Evolutionary conservation across 2,888 invertebrate genomes (phyloP), one percentile per base, ranked within the genome.

Genomic region (Chydorus sphaericus): DNA sequence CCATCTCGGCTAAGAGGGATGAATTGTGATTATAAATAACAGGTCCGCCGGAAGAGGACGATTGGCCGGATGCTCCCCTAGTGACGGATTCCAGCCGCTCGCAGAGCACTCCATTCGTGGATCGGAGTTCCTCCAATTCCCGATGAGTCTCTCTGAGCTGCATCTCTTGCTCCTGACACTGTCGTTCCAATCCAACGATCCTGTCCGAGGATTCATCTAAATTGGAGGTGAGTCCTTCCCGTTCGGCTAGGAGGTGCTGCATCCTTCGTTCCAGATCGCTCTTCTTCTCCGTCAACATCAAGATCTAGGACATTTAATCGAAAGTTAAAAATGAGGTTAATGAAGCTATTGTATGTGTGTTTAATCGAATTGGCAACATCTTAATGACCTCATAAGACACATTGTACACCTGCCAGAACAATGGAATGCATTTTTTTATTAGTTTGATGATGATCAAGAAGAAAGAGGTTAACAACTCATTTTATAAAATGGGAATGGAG

Each of bases 171-270:
- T 90, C 88, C 62, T 83, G 77, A 50, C 83, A 76, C 67, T 86
- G 71, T 62, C 71, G 78, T 70, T 94, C 92, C 63, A 94, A 75
- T 63, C 87, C 79, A 63, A 84, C 73, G 64, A 92, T 88, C 67
- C 89, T 78, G 70, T 93, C 91, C 55, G 86, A 85, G 37, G 91
- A 85, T 69, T 93, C 92, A 61, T 94, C 93, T 57, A 93, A 74
- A 58, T 86, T 84, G 53, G 81, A 78, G 53, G 80, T 77, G 54
- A 92, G 73, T 59, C 80, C 78, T 59, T 91, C 87, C 62, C 90
- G 79, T 69, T 94, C 92, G 58, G 82, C 79, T 16, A 83, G 77
- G 7, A 87, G 75, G 60, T 78, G 73, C 60, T 83, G 79, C 60
- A 93, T 76, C 64, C 87, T 76, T 67, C 83, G 77, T 69, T 94